phyloP scores from a whole-genome alignment of 2,113 vertebrate species.

The Psittacula cyanocephala region DNA sequence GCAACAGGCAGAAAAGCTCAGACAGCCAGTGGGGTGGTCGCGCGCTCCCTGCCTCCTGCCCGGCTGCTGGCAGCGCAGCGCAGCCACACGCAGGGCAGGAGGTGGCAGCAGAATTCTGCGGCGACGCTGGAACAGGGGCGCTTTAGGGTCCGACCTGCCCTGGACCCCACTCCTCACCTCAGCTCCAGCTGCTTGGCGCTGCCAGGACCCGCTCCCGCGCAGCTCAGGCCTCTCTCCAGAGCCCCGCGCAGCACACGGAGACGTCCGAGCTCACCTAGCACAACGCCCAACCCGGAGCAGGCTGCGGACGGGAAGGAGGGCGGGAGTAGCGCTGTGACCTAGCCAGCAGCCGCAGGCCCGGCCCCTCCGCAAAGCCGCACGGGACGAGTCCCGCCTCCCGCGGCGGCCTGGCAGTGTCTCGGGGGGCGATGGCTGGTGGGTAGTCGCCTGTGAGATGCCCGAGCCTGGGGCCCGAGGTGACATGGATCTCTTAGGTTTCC shows the following conservation, averaged over 20 bases:
- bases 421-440: accelerated
- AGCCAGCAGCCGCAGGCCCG: too few relatives aligned
- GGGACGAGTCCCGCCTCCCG: background rate
- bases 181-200: accelerated
- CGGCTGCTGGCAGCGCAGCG: background rate
- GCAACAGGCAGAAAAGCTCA: accelerated
- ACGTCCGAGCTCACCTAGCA: accelerated
- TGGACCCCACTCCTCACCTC: background rate
- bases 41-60: accelerated
- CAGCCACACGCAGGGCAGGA: background rate
- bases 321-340: too few relatives aligned
- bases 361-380: too few relatives aligned
- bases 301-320: accelerated
- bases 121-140: too few relatives aligned
- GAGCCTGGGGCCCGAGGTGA: too few relatives aligned
- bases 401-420: background rate
- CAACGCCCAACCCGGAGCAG: background rate
- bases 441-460: accelerated
- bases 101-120: accelerated
- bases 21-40: accelerated
- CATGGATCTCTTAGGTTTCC: background rate
- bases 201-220: background rate
- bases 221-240: accelerated
- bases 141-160: background rate
- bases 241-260: background rate